A percentile compares a stretch with the other conserved stretches of the same genome.
phyloP scores from a whole-genome alignment of 2,797 vertebrate genomes.

The Protonibea diacanthus region DNA sequence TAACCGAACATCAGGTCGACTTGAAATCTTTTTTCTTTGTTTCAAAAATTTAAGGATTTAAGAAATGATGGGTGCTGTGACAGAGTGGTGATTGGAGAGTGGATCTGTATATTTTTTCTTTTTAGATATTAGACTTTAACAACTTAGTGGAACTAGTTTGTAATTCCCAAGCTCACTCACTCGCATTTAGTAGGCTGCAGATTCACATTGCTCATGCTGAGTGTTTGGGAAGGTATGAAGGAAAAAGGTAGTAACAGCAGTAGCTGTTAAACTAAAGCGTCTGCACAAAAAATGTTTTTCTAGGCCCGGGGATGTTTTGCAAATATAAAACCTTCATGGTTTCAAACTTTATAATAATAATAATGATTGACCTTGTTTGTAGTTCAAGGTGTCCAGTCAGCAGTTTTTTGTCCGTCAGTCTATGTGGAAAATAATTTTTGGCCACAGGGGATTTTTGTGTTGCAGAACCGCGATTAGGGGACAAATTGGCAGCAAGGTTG shows the following conservation, averaged over 20 bases:
- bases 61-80: neutral
- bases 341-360: neutral
- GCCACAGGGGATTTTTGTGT: slow-evolving; percentile 8
- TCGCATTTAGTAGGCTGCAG: neutral
- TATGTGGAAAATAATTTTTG: neutral
- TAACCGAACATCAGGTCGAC: neutral
- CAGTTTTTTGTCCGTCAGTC: neutral
- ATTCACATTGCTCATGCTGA: neutral
- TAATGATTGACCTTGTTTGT: neutral
- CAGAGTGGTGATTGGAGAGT: neutral
- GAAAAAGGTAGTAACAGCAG: neutral
- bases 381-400: neutral
- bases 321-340: slow-evolving; percentile 3
- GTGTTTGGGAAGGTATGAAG: neutral
- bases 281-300: neutral
- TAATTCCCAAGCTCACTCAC: neutral
- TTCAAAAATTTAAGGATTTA: neutral
- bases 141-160: neutral
- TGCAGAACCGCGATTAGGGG: neutral
- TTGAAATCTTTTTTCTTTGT: neutral
- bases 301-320: neutral
- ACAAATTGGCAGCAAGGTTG: neutral
- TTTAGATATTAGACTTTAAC: neutral
- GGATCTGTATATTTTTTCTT: neutral
- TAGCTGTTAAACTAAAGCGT: neutral